These are phyloP conservation scores for Saccostrea echinata DNA, from an alignment of 1,140 invertebrate species.

Conservation along the genomic window DNA sequence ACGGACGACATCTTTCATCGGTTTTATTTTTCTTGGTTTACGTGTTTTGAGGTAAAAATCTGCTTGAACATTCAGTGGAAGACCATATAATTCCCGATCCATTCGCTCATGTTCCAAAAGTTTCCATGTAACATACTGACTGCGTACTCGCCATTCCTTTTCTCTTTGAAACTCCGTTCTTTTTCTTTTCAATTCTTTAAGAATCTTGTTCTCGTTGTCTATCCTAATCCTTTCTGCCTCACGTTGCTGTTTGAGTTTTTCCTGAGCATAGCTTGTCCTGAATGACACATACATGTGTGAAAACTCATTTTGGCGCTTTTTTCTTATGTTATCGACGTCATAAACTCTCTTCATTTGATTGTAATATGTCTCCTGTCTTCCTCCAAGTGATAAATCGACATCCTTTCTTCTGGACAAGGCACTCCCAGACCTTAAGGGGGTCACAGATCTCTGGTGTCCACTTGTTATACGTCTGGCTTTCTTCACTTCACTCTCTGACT, in stretches of 20 bases:
- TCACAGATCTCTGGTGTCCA: not conserved
- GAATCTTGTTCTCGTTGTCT: not conserved
- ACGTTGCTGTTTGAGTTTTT: not conserved
- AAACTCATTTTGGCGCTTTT: not conserved
- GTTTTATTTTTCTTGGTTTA: not conserved
- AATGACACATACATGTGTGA: not conserved
- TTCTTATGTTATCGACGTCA: not conserved
- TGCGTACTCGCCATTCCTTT: constrained; percentile 1
- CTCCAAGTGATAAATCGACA: not conserved
- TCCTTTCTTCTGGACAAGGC: not conserved
- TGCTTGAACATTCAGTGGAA: constrained; percentile 20
- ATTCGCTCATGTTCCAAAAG: not conserved
- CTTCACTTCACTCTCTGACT: not conserved
- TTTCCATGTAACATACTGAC: constrained; percentile 4
- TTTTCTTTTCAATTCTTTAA: not conserved
- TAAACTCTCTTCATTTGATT: not conserved
- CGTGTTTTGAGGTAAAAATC: not conserved
- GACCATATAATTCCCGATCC: constrained; percentile 3
- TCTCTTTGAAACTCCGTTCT: constrained; percentile 4
- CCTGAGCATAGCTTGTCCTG: not conserved
- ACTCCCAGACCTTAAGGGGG: not conserved
- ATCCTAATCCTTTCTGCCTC: not conserved
- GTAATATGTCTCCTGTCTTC: not conserved
- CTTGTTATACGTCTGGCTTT: not conserved
- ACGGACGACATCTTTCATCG: not conserved